These are phyloP conservation scores for Helarctos malayanus DNA, from an alignment of 2,797 vertebrate species.

Conservation along the genomic window DNA sequence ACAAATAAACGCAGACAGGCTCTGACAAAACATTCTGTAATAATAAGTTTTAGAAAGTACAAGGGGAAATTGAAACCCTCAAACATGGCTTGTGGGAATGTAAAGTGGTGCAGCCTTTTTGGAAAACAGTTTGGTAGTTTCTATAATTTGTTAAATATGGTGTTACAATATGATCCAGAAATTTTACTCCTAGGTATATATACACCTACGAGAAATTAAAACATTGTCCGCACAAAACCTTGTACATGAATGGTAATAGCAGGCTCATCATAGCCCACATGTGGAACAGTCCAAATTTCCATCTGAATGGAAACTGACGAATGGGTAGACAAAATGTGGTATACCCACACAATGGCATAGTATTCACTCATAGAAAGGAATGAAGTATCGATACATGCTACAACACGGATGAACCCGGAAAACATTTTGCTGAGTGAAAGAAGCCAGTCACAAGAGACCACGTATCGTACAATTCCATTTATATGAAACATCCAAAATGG, in stretches of 20 bases:
- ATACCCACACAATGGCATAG: not conserved
- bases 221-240: not conserved
- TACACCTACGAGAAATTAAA: constrained; percentile 14
- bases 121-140: not conserved
- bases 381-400: not conserved
- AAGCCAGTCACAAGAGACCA: not conserved
- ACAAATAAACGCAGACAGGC: not conserved
- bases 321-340: not conserved
- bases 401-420: not conserved
- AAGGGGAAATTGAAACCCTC: not conserved
- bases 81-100: not conserved
- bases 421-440: not conserved
- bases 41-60: not conserved
- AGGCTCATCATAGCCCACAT: not conserved
- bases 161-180: not conserved
- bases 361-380: not conserved
- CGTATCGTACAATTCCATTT: not conserved
- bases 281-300: not conserved
- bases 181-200: not conserved
- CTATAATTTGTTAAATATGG: not conserved
- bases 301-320: not conserved
- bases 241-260: not conserved
- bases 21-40: not conserved
- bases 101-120: not conserved
- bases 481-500: not conserved